These are phyloP conservation scores for Macropus fuliginosus DNA, from an alignment of 2,797 vertebrate genomes.

Conservation along the genomic window DNA sequence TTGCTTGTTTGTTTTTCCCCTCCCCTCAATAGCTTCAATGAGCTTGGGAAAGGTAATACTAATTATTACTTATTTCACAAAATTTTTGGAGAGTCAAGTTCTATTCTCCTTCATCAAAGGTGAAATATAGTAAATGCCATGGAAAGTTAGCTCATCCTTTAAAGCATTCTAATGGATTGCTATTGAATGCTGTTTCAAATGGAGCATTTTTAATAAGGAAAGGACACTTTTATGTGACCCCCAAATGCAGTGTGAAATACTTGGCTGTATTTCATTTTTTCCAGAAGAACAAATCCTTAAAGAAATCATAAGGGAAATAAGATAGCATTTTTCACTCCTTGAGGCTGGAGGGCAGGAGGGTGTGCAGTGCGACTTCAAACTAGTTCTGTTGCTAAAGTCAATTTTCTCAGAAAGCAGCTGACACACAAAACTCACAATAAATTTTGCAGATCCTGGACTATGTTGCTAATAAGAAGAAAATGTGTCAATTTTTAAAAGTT, in stretches of 20 bases:
- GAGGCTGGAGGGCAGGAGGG: conserved; percentile 42
- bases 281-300: conserved; percentile 73
- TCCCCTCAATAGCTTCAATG: not conserved
- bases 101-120: conserved; percentile 49
- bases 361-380: conserved; percentile 75
- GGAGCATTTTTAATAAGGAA: conserved; percentile 63
- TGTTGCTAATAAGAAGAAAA: conserved; percentile 67
- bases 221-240: conserved; percentile 70
- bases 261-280: conserved; percentile 73
- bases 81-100: conserved; percentile 51
- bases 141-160: conserved; percentile 58
- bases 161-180: conserved; percentile 56
- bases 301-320: conserved; percentile 76
- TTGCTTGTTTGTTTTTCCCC: not conserved
- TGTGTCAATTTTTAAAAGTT: conserved; percentile 60
- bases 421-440: conserved; percentile 77
- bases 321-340: conserved; percentile 59
- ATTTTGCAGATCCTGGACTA: conserved; percentile 67
- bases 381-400: conserved; percentile 76
- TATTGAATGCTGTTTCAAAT: conserved; percentile 44
- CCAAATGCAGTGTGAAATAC: conserved; percentile 66
- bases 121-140: conserved; percentile 48
- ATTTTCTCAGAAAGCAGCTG: conserved; percentile 74
- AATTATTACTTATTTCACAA: conserved; percentile 39
- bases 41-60: not conserved